Evolutionary conservation across 2,113 vertebrate genomes (phyloP).

Genomic region (Plectropomus leopardus): DNA sequence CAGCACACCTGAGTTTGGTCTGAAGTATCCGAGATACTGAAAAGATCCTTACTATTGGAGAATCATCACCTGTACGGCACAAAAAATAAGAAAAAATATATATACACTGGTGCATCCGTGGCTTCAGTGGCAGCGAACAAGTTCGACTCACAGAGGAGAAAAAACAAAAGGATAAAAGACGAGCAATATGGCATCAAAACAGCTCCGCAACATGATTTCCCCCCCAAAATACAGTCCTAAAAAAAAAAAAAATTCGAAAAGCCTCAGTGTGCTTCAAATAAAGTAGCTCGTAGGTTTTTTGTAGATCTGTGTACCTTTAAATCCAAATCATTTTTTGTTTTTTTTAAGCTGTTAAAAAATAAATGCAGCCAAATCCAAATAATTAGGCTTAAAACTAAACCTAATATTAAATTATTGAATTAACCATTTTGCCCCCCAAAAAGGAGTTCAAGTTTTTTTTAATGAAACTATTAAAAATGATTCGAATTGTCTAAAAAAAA

Average conservation of each 20-base stretch:
- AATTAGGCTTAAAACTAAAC: too few species aligned
- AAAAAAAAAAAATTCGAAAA: background rate
- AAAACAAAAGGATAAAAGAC: background rate
- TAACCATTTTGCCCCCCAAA: too few species aligned
- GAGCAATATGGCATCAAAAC: constrained; percentile 8
- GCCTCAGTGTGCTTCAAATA: too few species aligned
- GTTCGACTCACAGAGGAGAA: too few species aligned
- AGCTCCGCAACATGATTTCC: too few species aligned
- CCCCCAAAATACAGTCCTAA: background rate
- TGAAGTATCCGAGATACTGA: background rate
- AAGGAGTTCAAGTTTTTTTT: too few species aligned
- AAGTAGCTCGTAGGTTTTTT: too few species aligned
- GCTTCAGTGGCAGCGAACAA: background rate
- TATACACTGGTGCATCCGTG: background rate
- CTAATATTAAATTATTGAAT: too few species aligned
- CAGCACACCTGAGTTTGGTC: constrained; percentile 15
- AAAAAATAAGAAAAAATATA: background rate
- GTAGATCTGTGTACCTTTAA: background rate
- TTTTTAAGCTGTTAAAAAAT: background rate
- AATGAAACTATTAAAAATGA: too few species aligned
- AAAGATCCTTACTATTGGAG: background rate
- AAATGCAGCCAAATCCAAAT: too few species aligned
- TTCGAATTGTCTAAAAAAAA: too few species aligned
- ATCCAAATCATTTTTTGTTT: background rate
- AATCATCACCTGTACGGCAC: constrained; percentile 7